Evolutionary conservation across 1,140 invertebrate species (phyloP).

Genomic region (Rhyacophila brunnea): DNA sequence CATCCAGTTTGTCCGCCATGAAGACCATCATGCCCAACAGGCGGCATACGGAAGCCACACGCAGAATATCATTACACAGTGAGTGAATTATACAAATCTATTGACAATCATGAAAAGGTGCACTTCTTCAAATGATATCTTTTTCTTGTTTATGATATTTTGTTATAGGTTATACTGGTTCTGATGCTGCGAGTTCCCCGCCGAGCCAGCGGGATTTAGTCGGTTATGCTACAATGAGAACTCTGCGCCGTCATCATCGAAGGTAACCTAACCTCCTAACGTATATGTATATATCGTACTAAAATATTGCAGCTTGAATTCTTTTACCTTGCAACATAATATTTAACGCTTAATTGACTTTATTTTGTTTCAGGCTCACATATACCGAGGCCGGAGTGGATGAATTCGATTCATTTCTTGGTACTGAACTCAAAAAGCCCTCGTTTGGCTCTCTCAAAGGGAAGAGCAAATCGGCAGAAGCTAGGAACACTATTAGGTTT

Average conservation of each 20-base stretch:
- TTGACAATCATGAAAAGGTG: neutral
- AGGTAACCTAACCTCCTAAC: too few relatives aligned
- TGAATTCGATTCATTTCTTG: slow-evolving; percentile 25
- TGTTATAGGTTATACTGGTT: slow-evolving; percentile 44
- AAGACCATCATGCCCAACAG: slow-evolving; percentile 42
- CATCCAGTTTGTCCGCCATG: slow-evolving; percentile 61
- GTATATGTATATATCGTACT: too few relatives aligned
- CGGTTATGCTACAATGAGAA: slow-evolving; percentile 78
- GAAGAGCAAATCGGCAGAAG: slow-evolving; percentile 18
- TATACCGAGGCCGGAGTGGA: slow-evolving; percentile 24
- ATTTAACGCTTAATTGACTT: neutral
- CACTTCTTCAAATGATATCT: too few relatives aligned
- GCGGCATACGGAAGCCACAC: slow-evolving; percentile 45
- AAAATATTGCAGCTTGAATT: too few relatives aligned
- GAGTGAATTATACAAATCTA: slow-evolving; percentile 32
- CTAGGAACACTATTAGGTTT: slow-evolving; percentile 13
- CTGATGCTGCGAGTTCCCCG: slow-evolving; percentile 53
- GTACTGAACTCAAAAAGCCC: slow-evolving; percentile 18
- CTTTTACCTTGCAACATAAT: too few relatives aligned
- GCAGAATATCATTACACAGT: slow-evolving; percentile 57
- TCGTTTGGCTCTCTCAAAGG: slow-evolving; percentile 26
- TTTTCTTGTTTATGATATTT: neutral
- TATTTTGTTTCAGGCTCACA: slow-evolving; percentile 19
- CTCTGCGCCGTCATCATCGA: slow-evolving; percentile 57
- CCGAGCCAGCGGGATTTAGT: slow-evolving; percentile 72